Conservation (phyloP, 1,140 invertebrate species). For the Lineus longissimus region DNA sequence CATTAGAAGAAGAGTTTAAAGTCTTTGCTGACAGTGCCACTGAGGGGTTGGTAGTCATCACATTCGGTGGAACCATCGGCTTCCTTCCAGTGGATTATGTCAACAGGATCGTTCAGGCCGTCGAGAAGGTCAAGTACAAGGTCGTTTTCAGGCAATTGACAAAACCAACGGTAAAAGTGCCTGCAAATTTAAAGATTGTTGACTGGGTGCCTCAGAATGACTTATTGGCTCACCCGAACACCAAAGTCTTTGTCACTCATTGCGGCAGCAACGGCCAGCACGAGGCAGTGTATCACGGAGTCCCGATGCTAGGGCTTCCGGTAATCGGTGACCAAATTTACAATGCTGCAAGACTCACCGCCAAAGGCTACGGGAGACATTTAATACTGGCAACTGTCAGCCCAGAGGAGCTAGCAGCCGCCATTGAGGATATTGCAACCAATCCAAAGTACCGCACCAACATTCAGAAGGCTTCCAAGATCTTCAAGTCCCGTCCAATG, state of each 20-base stretch:
- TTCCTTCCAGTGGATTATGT: conserved; percentile 11
- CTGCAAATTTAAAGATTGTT: conserved; percentile 67
- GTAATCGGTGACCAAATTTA: conserved; percentile 64
- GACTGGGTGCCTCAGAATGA: conserved; percentile 80
- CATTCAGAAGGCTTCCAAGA: conserved; percentile 8
- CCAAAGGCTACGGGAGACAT: conserved; percentile 42
- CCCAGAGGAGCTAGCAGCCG: conserved; percentile 26
- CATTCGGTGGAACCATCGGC: neutral
- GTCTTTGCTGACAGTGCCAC: too few relatives aligned
- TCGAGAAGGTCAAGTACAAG: conserved; percentile 55
- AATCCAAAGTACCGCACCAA: conserved; percentile 4
- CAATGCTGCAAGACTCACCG: conserved; percentile 48
- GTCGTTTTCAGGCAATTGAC: conserved; percentile 58
- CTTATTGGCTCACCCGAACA: conserved; percentile 60
- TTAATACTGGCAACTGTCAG: conserved; percentile 35
- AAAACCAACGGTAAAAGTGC: conserved; percentile 57
- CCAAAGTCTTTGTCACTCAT: conserved; percentile 68
- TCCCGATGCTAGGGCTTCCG: conserved; percentile 71
- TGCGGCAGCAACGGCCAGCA: conserved; percentile 70
- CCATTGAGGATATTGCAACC: conserved; percentile 27
- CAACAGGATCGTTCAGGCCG: conserved; percentile 48
- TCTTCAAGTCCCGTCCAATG: conserved; percentile 9
- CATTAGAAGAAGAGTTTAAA: too few relatives aligned
- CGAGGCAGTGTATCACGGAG: conserved; percentile 69
- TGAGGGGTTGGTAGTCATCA: neutral